Base-by-base conservation (phyloP, 2,888 invertebrate species). In the Hemistola chrysoprasaria region DNA sequence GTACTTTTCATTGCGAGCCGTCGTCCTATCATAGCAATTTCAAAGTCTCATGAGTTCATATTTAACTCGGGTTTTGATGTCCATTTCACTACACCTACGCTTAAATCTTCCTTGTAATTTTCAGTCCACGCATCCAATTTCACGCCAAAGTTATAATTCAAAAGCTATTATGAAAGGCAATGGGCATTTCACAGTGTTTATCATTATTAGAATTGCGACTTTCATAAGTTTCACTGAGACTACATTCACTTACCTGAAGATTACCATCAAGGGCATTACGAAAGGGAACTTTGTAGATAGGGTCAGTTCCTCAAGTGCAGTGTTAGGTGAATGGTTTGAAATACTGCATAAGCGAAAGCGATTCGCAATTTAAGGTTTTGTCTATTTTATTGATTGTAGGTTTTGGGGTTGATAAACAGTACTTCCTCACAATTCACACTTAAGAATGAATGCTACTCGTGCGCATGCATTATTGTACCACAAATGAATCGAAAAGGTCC, bases 211-310 rank as follows among this genome's bases (percentile, higher is more conserved):
- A 34, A 26, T 33, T 40, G 54, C 55, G 47, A 70, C 78, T 80
- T 79, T 78, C 79, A 23, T 32, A 72, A 72, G 65, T 76, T 79
- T 72, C 75, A 70, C 74, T 67, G 58, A 56, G 62, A 70, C 65
- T 70, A 72, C 78, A 78, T 80, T 82, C 78, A 80, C 81, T 78
- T 70, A 74, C 62, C 63, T 59, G 73, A 73, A 71, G 78, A 81
- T 81, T 79, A 71, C 62, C 75, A 81, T 81, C 80, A 67, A 69
- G 75, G 73, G 73, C 77, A 71, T 65, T 75, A 70, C 63, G 77
- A 78, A 78, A 76, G 78, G 75, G 65, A 71, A 74, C 71, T 69
- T 58, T 50, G 53, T 51, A 71, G 76, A 78, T 78, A 75, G 75
- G 78, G 78, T 78, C 78, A 78, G 68, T 71, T 75, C 65, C 65